Percentiles rank a stretch among this genome's conserved stretches.
Evolutionary conservation across 2,888 invertebrate genomes (phyloP).

Genomic region (Volucella inanis): DNA sequence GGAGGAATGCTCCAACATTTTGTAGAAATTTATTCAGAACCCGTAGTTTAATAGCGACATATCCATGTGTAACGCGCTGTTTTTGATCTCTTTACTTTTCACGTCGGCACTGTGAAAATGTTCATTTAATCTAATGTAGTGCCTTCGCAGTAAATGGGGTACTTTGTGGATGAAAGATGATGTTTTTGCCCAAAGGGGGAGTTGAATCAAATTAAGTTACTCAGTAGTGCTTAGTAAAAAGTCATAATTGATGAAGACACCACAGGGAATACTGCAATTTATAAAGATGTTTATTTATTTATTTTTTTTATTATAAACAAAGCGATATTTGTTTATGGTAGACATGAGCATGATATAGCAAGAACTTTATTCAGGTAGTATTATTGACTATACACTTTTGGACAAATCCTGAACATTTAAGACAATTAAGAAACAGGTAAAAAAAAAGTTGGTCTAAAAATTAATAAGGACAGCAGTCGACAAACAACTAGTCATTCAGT

Average conservation of each 20-base stretch:
- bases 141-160: background rate
- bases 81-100: conserved; percentile 8
- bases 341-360: too few relatives aligned
- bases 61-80: conserved; percentile 30
- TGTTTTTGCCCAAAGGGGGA: background rate
- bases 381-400: too few relatives aligned
- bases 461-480: too few relatives aligned
- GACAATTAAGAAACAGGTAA: too few relatives aligned
- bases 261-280: background rate
- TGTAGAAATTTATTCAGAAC: conserved; percentile 54
- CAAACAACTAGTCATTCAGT: too few relatives aligned
- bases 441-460: too few relatives aligned
- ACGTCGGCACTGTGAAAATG: background rate
- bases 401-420: too few relatives aligned
- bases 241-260: conserved; percentile 5
- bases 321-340: too few relatives aligned
- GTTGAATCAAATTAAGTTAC: conserved; percentile 33
- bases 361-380: too few relatives aligned
- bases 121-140: conserved; percentile 48
- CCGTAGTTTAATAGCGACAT: conserved; percentile 37
- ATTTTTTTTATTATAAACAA: too few relatives aligned
- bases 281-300: too few relatives aligned
- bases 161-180: conserved; percentile 15
- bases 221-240: conserved; percentile 1
- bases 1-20: conserved; percentile 44